A percentile compares a stretch with the other conserved stretches of the same genome.
Conservation (phyloP, 2,113 vertebrate species). For the Pyrgilauda ruficollis region DNA sequence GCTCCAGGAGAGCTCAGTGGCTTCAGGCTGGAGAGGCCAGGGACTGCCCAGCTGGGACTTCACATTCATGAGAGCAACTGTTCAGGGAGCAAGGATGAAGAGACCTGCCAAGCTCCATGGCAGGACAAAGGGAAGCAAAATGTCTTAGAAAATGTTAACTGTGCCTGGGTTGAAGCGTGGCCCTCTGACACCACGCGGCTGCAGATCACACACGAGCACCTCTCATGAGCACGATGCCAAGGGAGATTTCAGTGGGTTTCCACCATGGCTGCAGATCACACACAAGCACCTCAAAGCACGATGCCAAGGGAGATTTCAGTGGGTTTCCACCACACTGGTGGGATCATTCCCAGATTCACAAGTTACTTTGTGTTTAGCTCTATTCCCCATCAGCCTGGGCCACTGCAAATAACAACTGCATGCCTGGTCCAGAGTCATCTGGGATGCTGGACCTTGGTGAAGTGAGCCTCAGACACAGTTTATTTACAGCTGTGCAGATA, state of each 20-base stretch:
- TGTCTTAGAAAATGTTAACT: not conserved
- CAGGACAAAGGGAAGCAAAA: not conserved
- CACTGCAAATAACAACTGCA: not conserved
- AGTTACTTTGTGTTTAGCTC: not conserved
- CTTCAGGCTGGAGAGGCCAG: not conserved
- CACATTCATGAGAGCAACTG: not conserved
- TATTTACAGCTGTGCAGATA: not conserved
- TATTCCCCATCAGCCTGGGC: not conserved
- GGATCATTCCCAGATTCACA: not conserved
- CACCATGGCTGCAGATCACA: not conserved
- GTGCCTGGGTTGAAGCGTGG: not conserved
- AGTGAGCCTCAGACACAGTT: not conserved
- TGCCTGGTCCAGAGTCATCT: not conserved
- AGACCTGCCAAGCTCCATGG: not conserved
- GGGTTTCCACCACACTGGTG: not conserved
- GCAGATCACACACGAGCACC: not conserved
- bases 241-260: not conserved
- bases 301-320: not conserved
- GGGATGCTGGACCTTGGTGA: not conserved
- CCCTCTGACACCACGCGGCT: not conserved
- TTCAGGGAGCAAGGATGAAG: not conserved
- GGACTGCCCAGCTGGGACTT: not conserved
- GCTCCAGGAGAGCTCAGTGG: not conserved
- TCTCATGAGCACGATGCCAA: not conserved
- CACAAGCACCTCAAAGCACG: not conserved